Conservation (phyloP, 2,113 vertebrate species). For the Bucco capensis region DNA sequence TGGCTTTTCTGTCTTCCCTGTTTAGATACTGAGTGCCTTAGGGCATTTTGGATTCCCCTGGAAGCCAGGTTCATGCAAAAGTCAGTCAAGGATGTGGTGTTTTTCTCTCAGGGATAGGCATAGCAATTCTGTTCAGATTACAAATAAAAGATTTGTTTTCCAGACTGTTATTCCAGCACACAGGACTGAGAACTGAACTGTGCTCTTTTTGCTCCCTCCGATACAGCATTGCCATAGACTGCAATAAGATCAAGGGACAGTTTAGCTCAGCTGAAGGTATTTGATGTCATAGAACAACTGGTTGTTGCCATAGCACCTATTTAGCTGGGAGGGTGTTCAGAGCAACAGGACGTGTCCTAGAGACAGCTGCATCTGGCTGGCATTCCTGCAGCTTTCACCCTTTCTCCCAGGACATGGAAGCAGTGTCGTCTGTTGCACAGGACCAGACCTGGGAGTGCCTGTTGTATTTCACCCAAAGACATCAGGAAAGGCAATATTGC, state of each 20-base stretch:
- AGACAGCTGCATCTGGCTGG: fast-evolving
- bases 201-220: not conserved
- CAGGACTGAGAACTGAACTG: not conserved
- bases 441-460: not conserved
- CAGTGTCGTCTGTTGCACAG: not conserved
- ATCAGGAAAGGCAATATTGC: not conserved
- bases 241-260: not conserved
- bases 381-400: not conserved
- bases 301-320: not conserved
- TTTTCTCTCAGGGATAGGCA: not conserved
- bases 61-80: not conserved
- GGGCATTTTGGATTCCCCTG: not conserved
- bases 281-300: not conserved
- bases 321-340: not conserved
- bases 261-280: not conserved
- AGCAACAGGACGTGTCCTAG: not conserved
- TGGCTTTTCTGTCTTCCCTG: not conserved
- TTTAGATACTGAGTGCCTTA: not conserved
- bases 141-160: not conserved
- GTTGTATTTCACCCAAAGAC: fast-evolving
- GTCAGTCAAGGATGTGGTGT: not conserved
- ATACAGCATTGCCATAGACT: not conserved
- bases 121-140: not conserved
- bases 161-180: not conserved
- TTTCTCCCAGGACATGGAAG: not conserved